A percentile compares a stretch with the other conserved stretches of the same genome.
These are phyloP conservation scores for Folsomia candida DNA, from an alignment of 2,888 invertebrate genomes.

Conservation along the genomic window DNA sequence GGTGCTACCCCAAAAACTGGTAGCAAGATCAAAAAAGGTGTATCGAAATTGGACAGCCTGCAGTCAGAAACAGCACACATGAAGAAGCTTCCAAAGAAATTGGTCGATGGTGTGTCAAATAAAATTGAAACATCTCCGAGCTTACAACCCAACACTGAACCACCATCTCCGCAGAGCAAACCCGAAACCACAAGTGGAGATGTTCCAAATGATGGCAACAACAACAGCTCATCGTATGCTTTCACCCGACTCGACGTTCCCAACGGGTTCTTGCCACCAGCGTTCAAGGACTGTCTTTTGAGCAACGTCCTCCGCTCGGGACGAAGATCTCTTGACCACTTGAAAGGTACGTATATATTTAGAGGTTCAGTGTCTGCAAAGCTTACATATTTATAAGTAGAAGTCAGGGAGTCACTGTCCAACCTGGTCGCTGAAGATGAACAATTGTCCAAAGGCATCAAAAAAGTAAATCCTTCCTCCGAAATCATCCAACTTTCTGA, in stretches of 20 bases:
- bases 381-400: too few relatives aligned
- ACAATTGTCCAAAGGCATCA: conserved; percentile 36
- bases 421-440: conserved; percentile 41
- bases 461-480: conserved; percentile 26
- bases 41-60: too few relatives aligned
- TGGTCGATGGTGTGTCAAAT: too few relatives aligned
- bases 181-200: too few relatives aligned
- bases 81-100: too few relatives aligned
- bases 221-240: background rate
- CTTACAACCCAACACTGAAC: background rate
- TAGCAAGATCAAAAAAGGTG: too few relatives aligned
- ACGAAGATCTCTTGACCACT: conserved; percentile 30
- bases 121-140: background rate
- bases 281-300: conserved; percentile 36
- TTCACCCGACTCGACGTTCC: conserved; percentile 1
- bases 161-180: background rate
- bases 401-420: conserved; percentile 39
- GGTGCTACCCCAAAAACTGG: too few relatives aligned
- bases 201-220: too few relatives aligned
- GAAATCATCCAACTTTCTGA: conserved; percentile 34
- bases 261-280: background rate
- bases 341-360: too few relatives aligned
- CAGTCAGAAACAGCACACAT: too few relatives aligned
- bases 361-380: too few relatives aligned
- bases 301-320: conserved; percentile 42